Base-by-base conservation (phyloP, 1,140 invertebrate genomes). In the Psilanteris sp. region DNA sequence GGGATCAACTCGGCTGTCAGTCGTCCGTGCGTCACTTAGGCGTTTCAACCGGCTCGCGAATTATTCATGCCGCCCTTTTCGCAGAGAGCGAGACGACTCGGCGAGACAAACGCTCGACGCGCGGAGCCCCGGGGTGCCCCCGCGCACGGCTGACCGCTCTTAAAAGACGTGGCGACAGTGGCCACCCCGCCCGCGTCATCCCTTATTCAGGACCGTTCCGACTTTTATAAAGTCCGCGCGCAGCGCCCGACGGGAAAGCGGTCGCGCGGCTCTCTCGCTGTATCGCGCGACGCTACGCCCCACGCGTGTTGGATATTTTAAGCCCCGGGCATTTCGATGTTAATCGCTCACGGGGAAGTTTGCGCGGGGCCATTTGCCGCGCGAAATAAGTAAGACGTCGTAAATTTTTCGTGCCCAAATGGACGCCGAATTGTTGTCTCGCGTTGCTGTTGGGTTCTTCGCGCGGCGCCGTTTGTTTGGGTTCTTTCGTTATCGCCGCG, bases 1-100 rank as follows among this genome's bases (percentile, higher is more conserved):
- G 70, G 79, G 77, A 86, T 87, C 85, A 87, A 87, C 87, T 87
- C 81, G 82, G 76, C 43, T 83, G 85, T 86, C 84, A 83, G 83
- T 76, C 82, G 77, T 86, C 85, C 79, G 54, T 79, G 78, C 81
- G 85, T 87, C 85, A 87, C 84, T 87, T 87, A 86, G 81, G 68
- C 83, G 72, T 86, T 88, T 87, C 86, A 86, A 85, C 83, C 82
- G 74, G 14, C 55, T n/a, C 18, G 6, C 37, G 31, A 87, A 87
- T 87, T 82, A 88, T 87, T 87, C 76, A 87, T 80, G 67, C 43
- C 37, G 79, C 79, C 79, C 84, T 79, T 84, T 85, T 76, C 37
- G 73, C 61, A 71, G 43, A 59, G 62, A 55, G 54, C 52, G 62
- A 36, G n/a, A n/a, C n/a, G n/a, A n/a, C n/a, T n/a, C n/a, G n/a